Conservation (phyloP, 2,888 invertebrate species). For the Orthonevra nobilis region DNA sequence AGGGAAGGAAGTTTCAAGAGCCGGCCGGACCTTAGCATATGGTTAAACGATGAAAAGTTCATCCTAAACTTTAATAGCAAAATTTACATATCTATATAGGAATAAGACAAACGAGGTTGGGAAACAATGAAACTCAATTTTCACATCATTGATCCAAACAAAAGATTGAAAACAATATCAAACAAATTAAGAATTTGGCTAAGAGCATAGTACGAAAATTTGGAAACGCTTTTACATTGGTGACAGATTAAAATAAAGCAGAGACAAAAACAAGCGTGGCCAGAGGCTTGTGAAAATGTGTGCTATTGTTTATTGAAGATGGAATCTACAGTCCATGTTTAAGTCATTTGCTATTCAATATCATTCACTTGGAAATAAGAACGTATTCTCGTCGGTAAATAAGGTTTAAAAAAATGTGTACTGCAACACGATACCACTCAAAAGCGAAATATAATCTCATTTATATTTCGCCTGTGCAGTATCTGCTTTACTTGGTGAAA, state of each 20-base stretch:
- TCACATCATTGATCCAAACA: slow-evolving; percentile 29
- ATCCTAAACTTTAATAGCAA: no score
- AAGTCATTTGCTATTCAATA: no score
- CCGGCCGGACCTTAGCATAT: no score
- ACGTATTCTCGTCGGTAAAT: slow-evolving; percentile 52
- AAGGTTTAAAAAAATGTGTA: slow-evolving; percentile 60
- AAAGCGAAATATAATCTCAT: slow-evolving; percentile 62
- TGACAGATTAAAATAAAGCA: no score
- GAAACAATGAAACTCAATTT: slow-evolving; percentile 22
- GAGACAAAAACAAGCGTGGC: slow-evolving; percentile 7
- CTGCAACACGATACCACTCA: slow-evolving; percentile 50
- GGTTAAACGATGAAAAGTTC: no score
- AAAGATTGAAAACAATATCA: slow-evolving; percentile 32
- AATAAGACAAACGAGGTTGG: slow-evolving; percentile 8
- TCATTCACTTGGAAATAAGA: no score
- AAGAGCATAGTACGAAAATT: no score
- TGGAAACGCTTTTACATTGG: no score
- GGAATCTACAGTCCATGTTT: no score
- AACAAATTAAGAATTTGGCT: no score
- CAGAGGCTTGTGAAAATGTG: no score
- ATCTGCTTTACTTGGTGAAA: slow-evolving; percentile 7
- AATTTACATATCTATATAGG: slow-evolving; percentile 7
- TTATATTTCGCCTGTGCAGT: slow-evolving; percentile 43
- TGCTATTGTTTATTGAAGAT: no score
- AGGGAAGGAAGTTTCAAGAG: background rate